Evolutionary conservation across 2,797 vertebrate genomes (phyloP).

Genomic region (Neoniphon sammara): DNA sequence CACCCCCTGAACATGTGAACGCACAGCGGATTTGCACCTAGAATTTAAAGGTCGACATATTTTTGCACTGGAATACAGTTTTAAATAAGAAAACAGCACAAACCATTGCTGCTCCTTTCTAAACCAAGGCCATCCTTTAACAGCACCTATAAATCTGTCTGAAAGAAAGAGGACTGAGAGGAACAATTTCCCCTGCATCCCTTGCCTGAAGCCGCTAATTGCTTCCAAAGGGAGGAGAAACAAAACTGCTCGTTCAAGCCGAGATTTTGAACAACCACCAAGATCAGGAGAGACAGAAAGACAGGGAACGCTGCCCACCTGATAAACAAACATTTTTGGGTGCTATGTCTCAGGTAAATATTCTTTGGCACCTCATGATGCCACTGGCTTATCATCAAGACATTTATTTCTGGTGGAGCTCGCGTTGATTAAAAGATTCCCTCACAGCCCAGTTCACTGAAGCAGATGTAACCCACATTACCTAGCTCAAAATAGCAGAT

Average conservation of each 20-base stretch:
- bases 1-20: slow-evolving; percentile 11
- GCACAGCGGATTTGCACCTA: background rate
- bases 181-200: slow-evolving; percentile 48
- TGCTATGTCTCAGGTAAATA: slow-evolving; percentile 11
- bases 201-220: slow-evolving; percentile 66
- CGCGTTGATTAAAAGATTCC: slow-evolving; percentile 28
- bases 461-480: slow-evolving; percentile 79
- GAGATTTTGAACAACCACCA: slow-evolving; percentile 26
- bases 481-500: slow-evolving; percentile 69
- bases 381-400: slow-evolving; percentile 3
- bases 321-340: slow-evolving; percentile 10
- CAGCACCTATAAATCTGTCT: slow-evolving; percentile 51
- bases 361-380: slow-evolving; percentile 6
- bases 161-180: slow-evolving; percentile 13
- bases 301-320: slow-evolving; percentile 19
- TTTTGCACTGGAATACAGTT: background rate
- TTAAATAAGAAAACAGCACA: background rate
- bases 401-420: slow-evolving; percentile 22
- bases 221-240: slow-evolving; percentile 65
- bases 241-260: slow-evolving; percentile 43
- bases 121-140: slow-evolving; percentile 6
- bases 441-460: slow-evolving; percentile 58
- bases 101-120: slow-evolving; percentile 17
- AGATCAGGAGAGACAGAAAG: slow-evolving; percentile 6
- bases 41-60: background rate